phyloP scores from a whole-genome alignment of 2,113 vertebrate species.

The Edolisoma coerulescens region DNA sequence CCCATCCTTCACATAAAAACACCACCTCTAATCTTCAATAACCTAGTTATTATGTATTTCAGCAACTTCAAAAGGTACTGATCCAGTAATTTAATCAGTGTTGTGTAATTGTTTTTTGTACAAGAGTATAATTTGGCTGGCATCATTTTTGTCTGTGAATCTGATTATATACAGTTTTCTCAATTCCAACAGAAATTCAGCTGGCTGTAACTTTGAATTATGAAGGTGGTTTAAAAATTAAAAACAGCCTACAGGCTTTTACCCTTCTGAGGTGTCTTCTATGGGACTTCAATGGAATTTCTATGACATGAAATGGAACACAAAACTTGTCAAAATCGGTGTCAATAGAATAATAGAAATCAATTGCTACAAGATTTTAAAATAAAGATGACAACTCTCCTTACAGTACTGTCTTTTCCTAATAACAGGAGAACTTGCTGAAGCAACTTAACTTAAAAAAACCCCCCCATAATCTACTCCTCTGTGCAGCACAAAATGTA shows the following conservation, averaged over 20 bases:
- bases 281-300: neutral
- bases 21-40: neutral
- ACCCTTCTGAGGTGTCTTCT: neutral
- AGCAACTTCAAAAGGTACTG: constrained; percentile 2
- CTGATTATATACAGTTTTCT: neutral
- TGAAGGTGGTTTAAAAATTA: neutral
- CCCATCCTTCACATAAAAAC: neutral
- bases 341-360: constrained; percentile 13
- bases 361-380: neutral
- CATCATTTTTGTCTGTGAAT: neutral
- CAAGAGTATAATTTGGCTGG: neutral
- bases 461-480: neutral
- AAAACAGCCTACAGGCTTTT: neutral
- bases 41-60: constrained; percentile 10
- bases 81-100: neutral
- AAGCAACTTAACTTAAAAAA: neutral
- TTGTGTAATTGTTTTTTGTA: neutral
- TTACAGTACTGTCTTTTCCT: neutral
- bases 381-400: constrained; percentile 19
- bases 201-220: neutral
- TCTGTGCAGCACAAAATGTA: neutral
- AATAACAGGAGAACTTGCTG: neutral
- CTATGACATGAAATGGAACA: neutral
- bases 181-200: neutral
- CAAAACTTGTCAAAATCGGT: neutral